These are phyloP conservation scores for Plagodis dolabraria DNA, from an alignment of 2,888 invertebrate species.

Conservation along the genomic window DNA sequence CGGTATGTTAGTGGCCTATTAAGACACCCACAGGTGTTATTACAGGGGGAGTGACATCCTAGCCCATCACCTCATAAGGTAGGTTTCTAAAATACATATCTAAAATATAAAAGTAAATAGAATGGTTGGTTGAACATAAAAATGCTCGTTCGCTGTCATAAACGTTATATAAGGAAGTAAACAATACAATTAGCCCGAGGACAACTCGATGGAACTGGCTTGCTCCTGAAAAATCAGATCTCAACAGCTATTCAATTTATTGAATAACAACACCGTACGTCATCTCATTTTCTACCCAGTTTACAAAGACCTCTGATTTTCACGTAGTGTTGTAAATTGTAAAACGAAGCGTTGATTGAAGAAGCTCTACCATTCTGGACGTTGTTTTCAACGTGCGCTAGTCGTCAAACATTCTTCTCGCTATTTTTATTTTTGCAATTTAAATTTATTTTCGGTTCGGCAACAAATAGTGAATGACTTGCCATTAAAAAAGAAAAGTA, in stretches of 20 bases:
- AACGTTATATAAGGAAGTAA: conserved; percentile 27
- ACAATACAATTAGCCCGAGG: conserved; percentile 31
- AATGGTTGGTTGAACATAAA: background rate
- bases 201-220: conserved; percentile 49
- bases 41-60: too few relatives aligned
- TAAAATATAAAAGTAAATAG: too few relatives aligned
- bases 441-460: conserved; percentile 25
- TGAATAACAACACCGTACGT: conserved; percentile 34
- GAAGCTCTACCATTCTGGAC: conserved; percentile 34
- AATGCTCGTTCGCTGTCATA: background rate
- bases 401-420: conserved; percentile 34
- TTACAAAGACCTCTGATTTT: conserved; percentile 22
- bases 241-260: conserved; percentile 14
- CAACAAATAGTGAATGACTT: background rate
- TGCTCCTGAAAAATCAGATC: conserved; percentile 46
- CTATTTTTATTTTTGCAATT: conserved; percentile 38
- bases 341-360: background rate
- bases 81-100: too few relatives aligned
- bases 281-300: conserved; percentile 26
- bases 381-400: conserved; percentile 33
- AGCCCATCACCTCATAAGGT: too few relatives aligned
- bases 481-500: background rate
- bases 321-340: background rate
- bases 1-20: too few relatives aligned
- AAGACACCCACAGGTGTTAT: too few relatives aligned